Conservation (phyloP, 1,140 invertebrate genomes). For the Saccostrea cuccullata region DNA sequence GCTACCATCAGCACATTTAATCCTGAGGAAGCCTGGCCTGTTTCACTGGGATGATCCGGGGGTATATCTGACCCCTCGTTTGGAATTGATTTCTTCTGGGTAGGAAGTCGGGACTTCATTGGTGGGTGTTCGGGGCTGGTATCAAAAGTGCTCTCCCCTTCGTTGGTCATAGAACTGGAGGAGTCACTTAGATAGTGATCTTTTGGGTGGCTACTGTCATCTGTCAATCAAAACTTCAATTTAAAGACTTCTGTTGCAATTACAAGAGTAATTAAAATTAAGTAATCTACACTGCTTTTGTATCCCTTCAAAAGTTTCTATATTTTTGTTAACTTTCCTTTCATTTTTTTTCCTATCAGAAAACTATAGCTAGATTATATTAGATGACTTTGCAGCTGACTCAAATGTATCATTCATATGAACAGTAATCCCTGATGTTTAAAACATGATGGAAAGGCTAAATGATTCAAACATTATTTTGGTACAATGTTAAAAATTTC, state of each 20-base stretch:
- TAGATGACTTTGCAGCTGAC: too few relatives aligned
- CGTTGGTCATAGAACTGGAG: constrained; percentile 69
- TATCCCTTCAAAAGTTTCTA: neutral
- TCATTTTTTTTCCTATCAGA: neutral
- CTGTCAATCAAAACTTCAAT: constrained; percentile 13
- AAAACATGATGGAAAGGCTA: too few relatives aligned
- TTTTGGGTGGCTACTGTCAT: constrained; percentile 26
- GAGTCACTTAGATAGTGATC: constrained; percentile 60
- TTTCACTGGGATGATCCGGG: neutral
- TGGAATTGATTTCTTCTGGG: constrained; percentile 20
- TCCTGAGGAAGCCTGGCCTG: neutral
- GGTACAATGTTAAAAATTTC: too few relatives aligned
- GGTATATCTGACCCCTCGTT: neutral
- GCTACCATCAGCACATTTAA: neutral
- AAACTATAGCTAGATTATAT: neutral
- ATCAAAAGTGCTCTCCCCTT: constrained; percentile 63
- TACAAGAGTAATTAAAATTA: neutral
- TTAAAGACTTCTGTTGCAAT: neutral
- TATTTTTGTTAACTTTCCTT: neutral
- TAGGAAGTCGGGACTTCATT: constrained; percentile 16
- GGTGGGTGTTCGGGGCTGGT: constrained; percentile 56
- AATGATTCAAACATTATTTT: too few relatives aligned
- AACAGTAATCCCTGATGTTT: too few relatives aligned
- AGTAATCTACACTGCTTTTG: neutral
- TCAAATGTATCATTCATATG: too few relatives aligned